Conservation (phyloP, 2,888 invertebrate genomes). For the Drosophila ustulata region DNA sequence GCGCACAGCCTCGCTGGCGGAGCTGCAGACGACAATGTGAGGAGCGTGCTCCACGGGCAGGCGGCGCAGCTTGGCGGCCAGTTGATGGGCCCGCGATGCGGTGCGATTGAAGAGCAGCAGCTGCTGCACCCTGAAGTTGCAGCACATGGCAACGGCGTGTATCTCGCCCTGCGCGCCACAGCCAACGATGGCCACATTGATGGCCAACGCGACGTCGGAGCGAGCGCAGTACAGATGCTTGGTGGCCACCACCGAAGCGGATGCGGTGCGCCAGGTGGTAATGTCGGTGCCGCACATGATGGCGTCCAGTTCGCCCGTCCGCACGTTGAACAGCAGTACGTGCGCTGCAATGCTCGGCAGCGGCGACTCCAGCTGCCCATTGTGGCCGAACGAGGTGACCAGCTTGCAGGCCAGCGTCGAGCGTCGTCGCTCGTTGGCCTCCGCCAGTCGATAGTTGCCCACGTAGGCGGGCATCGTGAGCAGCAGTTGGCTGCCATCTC, state of each 20-base stretch:
- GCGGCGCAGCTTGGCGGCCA: conserved; percentile 81
- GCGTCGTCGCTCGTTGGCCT: conserved; percentile 65
- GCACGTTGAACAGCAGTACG: conserved; percentile 85
- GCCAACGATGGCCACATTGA: conserved; percentile 85
- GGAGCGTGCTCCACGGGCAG: background rate
- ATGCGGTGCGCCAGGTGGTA: conserved; percentile 87
- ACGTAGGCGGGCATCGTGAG: conserved; percentile 86
- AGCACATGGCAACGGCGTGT: conserved; percentile 86
- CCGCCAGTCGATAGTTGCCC: conserved; percentile 78
- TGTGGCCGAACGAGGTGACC: conserved; percentile 85
- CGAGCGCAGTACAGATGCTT: conserved; percentile 85
- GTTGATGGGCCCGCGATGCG: conserved; percentile 73
- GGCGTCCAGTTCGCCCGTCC: conserved; percentile 85
- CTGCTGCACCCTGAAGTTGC: conserved; percentile 85
- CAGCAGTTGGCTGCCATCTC: conserved; percentile 75
- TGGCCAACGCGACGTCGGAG: conserved; percentile 40
- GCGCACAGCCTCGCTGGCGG: conserved; percentile 85
- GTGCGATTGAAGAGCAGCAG: conserved; percentile 87
- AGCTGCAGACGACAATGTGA: conserved; percentile 31
- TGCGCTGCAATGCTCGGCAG: conserved; percentile 85
- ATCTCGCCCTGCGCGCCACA: conserved; percentile 86
- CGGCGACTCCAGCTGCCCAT: conserved; percentile 77
- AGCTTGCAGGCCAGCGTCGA: conserved; percentile 86
- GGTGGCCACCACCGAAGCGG: conserved; percentile 87
- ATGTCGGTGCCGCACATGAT: conserved; percentile 86